Base-by-base conservation (phyloP, 2,888 invertebrate genomes). In the Agrotis ipsilon region DNA sequence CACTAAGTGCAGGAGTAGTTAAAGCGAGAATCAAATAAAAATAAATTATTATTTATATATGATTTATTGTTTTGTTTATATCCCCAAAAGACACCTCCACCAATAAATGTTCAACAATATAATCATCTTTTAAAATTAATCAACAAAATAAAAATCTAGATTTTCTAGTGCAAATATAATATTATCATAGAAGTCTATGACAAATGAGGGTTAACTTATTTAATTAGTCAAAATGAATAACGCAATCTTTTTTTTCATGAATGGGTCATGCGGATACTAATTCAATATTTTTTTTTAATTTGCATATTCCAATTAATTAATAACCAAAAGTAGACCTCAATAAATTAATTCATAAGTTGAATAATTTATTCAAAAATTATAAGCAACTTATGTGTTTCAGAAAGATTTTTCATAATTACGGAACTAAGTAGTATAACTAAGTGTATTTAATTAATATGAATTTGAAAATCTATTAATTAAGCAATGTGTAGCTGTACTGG, bases 81-180 rank as follows among this genome's bases (percentile, higher is more conserved):
- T 81, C 86, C 89, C 92, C 91, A 89, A 91, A 88, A 91, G 81
- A 90, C 88, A 90, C 92, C 92, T 86, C 82, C 89, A 92, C 90
- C 91, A 59, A 70, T 62, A 78, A 74, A 72, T 72, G 67, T 60
- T 54, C 68, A 85, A 86, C 82, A 77, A 80, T 77, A 81, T 79
- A 84, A 88, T 86, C 80, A 77, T 84, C 72, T 81, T 51, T 74
- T 71, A 69, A 80, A 74, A 81, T 82, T 85, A 85, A 87, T 84
- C 84, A 84, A 84, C 72, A 75, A 81, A 76, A 84, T 85, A 84
- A 79, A 81, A 84, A 79, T 79, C 69, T 78, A 84, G 78, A 78
- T 73, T 43, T 61, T 66, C 81, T 75, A 81, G 68, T 19, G 49
- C 64, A 55, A 63, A 65, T 70, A 78, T 60, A 24, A 71, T 60